Base-by-base conservation (phyloP, 2,113 vertebrate genomes). In the Mirza zaza region DNA sequence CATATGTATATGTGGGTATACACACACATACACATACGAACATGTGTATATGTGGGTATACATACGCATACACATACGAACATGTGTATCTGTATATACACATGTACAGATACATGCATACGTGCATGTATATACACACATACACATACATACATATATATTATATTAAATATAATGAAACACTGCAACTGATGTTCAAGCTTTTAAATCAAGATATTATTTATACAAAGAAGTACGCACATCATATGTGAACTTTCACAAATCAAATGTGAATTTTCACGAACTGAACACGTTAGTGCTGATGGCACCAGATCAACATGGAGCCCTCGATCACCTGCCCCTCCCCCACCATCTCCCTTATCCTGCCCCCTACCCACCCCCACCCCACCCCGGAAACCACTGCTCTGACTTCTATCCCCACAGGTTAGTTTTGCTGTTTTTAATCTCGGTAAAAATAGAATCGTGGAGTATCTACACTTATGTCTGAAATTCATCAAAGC, bases 51-150 rank as follows among this genome's bases (percentile, higher is more conserved):
- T n/a, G n/a, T n/a, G n/a, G 11, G 25, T 20, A 8, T 14, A 63
- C 1, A 50, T 11, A 75, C 18, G 36, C n/a, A 6, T 14, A 25
- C 50, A 57, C 50, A 5, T 36, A 17, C 17, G 52, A 2, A 29
- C 27, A 6, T 20, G 4, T 18, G 11, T 12, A 50, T 2, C 5
- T 11, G 48, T 13, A 2, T 21, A 81, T 11, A 8, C 6, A 27
- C n/a, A 32, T 36, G 34, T 42, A 29, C 1, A 32, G 8, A 3
- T 4, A 17, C 15, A 12, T 21, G 17, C 6, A 81, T 11, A 14
- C 6, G 17, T 52, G 48, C 25, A 20, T 36, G 32, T 48, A 48
- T 48, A 48, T 13, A 50, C 13, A 52, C 50, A 52, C 14, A 15
- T 12, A 21, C 5, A 63, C 5, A 39, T 11, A 48, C 48, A 48